Percentiles rank a stretch among this genome's conserved stretches.
Conservation (phyloP, 2,888 invertebrate species). For the Blastobasis adustella region DNA sequence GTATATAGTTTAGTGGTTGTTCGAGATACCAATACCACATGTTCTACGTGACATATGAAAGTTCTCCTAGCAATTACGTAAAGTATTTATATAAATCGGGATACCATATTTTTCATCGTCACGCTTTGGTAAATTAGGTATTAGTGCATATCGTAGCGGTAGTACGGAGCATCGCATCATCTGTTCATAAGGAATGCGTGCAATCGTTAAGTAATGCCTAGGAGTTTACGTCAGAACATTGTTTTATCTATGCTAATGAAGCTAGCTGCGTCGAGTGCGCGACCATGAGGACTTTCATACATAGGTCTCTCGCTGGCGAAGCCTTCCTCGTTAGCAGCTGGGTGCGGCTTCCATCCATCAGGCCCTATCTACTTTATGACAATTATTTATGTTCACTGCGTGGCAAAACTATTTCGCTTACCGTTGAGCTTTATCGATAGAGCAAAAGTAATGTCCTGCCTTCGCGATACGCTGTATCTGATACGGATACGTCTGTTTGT, state of each 20-base stretch:
- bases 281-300: conserved; percentile 16
- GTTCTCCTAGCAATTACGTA: no score
- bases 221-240: neutral
- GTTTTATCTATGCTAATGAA: conserved; percentile 6
- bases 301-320: conserved; percentile 28
- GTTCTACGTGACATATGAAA: no score
- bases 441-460: conserved; percentile 68
- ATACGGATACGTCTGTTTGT: conserved; percentile 73
- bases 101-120: conserved; percentile 34
- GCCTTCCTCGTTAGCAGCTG: conserved; percentile 54
- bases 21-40: no score
- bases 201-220: conserved; percentile 28
- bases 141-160: conserved; percentile 36
- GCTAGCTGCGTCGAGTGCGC: conserved; percentile 11
- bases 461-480: conserved; percentile 69
- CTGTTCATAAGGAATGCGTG: conserved; percentile 28
- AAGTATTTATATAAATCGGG: conserved; percentile 17
- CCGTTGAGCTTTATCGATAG: conserved; percentile 74
- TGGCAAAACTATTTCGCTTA: conserved; percentile 70
- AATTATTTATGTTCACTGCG: conserved; percentile 70
- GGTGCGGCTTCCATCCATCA: conserved; percentile 58
- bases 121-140: conserved; percentile 32
- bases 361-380: conserved; percentile 68
- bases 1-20: no score
- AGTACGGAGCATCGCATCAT: conserved; percentile 33